Evolutionary conservation across 1,140 invertebrate species (phyloP).

Genomic region (Zophobas morio): DNA sequence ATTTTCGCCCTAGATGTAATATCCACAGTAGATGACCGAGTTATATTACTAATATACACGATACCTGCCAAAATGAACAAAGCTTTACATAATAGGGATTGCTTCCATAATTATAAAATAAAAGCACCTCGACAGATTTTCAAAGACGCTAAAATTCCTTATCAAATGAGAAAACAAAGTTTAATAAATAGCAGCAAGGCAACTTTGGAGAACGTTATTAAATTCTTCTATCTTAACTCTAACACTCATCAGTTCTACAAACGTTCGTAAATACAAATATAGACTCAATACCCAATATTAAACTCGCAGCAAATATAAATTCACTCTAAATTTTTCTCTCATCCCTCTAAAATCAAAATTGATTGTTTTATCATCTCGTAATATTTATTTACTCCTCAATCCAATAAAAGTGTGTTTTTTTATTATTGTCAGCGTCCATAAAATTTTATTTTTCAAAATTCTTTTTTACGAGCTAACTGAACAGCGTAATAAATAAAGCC

Average conservation of each 20-base stretch:
- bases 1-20: too few species aligned
- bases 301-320: conserved; percentile 24
- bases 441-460: conserved; percentile 38
- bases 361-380: background rate
- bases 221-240: conserved; percentile 34
- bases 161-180: background rate
- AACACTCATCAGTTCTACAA: conserved; percentile 28
- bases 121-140: background rate
- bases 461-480: conserved; percentile 18
- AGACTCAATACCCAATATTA: conserved; percentile 13
- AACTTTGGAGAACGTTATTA: conserved; percentile 21
- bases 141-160: background rate
- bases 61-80: too few species aligned
- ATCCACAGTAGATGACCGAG: too few species aligned
- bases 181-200: conserved; percentile 27
- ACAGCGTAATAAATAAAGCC: conserved; percentile 14
- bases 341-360: conserved; percentile 2
- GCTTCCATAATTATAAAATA: background rate
- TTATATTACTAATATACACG: too few species aligned
- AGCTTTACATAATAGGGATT: too few species aligned
- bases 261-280: conserved; percentile 15
- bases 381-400: background rate
- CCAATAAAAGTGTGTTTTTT: background rate
- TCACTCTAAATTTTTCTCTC: conserved; percentile 5
- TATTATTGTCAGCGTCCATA: background rate